phyloP scores from a whole-genome alignment of 2,797 vertebrate genomes.

The Pteronotus mesoamericanus region DNA sequence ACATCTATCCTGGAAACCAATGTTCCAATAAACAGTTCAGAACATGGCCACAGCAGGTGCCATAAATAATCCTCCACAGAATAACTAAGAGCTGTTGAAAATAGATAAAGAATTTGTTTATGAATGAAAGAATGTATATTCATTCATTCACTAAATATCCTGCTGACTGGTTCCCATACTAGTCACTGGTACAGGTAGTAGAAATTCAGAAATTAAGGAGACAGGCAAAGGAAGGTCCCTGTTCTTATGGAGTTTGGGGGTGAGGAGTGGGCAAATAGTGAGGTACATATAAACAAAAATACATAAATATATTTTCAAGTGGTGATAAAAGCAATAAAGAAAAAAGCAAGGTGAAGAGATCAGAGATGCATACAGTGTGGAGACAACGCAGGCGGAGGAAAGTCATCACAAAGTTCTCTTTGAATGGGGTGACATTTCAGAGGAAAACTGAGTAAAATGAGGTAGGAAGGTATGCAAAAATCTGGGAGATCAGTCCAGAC shows the following conservation, averaged over 20 bases:
- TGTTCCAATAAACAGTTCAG: not conserved
- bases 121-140: not conserved
- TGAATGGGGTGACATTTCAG: not conserved
- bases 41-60: not conserved
- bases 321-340: not conserved
- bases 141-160: not conserved
- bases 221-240: not conserved
- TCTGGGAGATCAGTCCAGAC: not conserved
- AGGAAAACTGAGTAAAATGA: not conserved
- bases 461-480: not conserved
- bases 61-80: not conserved
- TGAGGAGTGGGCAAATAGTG: not conserved
- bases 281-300: not conserved
- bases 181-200: not conserved
- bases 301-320: not conserved
- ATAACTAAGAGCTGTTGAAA: not conserved
- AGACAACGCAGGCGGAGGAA: not conserved
- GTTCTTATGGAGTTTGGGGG: not conserved
- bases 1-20: not conserved
- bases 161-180: not conserved
- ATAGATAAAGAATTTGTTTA: not conserved
- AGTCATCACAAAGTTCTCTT: not conserved
- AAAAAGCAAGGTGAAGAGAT: not conserved
- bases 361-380: not conserved
- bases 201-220: constrained; percentile 25